Evolutionary conservation across 2,113 vertebrate species (phyloP), one percentile per base, ranked within the genome.

Genomic region (Eurystomus gularis): DNA sequence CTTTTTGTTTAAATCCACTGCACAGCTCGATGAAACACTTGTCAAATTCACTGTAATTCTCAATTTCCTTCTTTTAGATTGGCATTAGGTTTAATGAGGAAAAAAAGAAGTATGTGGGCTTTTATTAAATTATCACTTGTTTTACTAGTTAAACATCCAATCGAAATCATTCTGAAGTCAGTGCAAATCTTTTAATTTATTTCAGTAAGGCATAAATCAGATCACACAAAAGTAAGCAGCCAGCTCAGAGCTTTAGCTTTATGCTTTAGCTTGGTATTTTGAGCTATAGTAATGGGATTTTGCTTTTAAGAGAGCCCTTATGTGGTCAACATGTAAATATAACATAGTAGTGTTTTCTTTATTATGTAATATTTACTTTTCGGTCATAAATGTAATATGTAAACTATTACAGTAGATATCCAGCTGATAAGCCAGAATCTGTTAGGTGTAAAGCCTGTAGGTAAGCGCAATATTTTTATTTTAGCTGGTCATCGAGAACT

Each of bases 81-180:
- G 94, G 88, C 90, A 86, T 96, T 97, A 93, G 94, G 96, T 96
- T 97, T 97, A 96, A 97, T 84, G 86, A 92, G 77, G n/a, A 82
- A 91, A 94, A 90, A 93, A 79, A 97, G 77, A 96, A 96, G 91
- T 92, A 93, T 89, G 80, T 93, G 96, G 94, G 79, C 83, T 97
- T 97, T 97, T 97, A 97, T 97, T 97, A 95, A 95, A 96, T 97
- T 96, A 95, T 92, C 65, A 57, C 65, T 87, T 87, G 77, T 96
- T 94, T 89, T 81, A 87, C 88, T 87, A 72, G 82, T 93, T 95
- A 95, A 92, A 91, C 66, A 87, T 76, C 77, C 92, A 93, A 93
- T 94, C 12, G 0, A 95, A 96, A 95, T 89, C 4, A 72, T 91
- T 95, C 83, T 65, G 54, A 94, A 96, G 89, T 94, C 91, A 77